Conservation (phyloP, 2,888 invertebrate genomes). For the Nebria brevicollis region DNA sequence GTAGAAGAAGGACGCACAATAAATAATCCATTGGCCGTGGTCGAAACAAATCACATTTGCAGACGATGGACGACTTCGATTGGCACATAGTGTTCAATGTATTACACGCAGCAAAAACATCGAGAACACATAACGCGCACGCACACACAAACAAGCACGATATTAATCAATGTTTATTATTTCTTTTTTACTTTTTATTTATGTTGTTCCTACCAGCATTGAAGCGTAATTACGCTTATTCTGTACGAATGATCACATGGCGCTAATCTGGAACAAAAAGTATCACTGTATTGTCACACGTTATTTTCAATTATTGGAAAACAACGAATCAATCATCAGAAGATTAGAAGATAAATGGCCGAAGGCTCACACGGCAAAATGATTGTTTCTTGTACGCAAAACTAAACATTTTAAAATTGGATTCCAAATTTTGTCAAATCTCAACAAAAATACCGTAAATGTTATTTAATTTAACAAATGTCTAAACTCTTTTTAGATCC, state of each 20-base stretch:
- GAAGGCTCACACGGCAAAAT: no score
- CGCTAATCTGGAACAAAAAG: constrained; percentile 2
- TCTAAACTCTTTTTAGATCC: no score
- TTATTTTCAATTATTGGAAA: neutral
- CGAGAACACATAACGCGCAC: neutral
- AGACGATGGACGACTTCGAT: neutral
- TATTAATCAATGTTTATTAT: neutral
- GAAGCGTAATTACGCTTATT: neutral
- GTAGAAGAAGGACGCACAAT: neutral
- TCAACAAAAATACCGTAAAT: no score
- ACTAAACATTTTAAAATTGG: no score
- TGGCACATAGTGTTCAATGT: neutral
- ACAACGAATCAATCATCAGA: neutral
- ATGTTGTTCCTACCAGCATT: neutral
- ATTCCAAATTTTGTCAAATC: no score
- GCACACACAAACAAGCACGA: neutral
- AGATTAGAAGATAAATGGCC: no score
- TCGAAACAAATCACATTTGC: neutral
- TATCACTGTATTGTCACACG: neutral
- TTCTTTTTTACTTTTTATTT: constrained; percentile 3
- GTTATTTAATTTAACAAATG: no score
- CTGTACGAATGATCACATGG: constrained; percentile 9
- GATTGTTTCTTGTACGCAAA: no score
- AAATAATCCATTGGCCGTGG: constrained; percentile 18
- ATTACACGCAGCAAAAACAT: neutral